Conservation (phyloP, 2,113 vertebrate genomes). For the Nothobranchius furzeri region DNA sequence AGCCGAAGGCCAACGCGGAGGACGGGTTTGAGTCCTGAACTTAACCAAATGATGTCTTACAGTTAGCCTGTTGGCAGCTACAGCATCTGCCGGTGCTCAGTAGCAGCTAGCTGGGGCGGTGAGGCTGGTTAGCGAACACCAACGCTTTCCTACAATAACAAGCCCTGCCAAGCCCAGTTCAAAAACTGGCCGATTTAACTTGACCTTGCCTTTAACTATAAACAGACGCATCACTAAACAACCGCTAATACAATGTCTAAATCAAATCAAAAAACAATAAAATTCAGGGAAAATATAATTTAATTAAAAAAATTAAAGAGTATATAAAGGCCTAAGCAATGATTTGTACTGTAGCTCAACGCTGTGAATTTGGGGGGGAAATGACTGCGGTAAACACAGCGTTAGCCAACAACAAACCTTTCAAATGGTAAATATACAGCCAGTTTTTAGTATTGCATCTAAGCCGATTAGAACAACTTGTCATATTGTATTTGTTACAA, state of each 20-base stretch:
- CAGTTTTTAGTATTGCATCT: neutral
- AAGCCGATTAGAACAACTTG: neutral
- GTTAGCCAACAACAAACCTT: constrained; percentile 14
- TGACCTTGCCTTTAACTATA: constrained; percentile 3
- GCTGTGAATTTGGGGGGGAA: neutral
- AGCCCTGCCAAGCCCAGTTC: neutral
- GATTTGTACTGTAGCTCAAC: neutral
- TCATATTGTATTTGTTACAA: fast-evolving
- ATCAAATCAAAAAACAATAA: fast-evolving
- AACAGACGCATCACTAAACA: neutral
- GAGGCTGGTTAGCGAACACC: constrained; percentile 8
- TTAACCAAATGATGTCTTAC: too few relatives aligned
- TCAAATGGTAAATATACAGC: neutral
- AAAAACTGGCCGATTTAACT: constrained; percentile 8
- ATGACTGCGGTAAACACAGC: constrained; percentile 16
- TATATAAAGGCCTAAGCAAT: neutral
- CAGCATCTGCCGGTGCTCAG: neutral
- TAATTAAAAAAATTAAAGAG: too few relatives aligned
- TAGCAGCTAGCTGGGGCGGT: constrained; percentile 1
- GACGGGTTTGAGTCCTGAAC: too few relatives aligned
- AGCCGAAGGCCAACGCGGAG: neutral
- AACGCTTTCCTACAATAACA: neutral
- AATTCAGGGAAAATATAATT: neutral
- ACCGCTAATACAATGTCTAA: fast-evolving
- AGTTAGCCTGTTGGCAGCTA: neutral